Conservation (phyloP, 2,888 invertebrate species). For the Harpalus rufipes region DNA sequence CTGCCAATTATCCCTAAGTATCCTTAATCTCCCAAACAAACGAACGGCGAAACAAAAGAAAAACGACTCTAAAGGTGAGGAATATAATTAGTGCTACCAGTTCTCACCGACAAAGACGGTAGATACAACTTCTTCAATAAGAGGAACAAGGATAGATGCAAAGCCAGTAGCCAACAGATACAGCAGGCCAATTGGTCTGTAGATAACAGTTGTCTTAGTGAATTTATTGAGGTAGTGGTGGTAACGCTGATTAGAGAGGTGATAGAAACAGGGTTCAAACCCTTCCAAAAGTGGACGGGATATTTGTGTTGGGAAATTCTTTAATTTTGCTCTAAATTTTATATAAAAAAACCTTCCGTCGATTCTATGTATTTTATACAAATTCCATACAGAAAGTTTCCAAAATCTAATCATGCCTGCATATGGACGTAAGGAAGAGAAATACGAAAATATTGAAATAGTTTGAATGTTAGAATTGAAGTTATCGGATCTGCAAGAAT, state of each 20-base stretch:
- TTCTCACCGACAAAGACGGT: constrained; percentile 1
- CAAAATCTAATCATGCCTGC: no score
- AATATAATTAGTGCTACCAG: constrained; percentile 44
- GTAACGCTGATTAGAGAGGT: not conserved
- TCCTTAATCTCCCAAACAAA: constrained; percentile 20
- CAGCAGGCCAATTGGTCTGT: constrained; percentile 45
- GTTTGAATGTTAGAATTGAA: no score
- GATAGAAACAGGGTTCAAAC: not conserved
- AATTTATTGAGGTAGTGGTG: constrained; percentile 1
- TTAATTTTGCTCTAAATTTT: not conserved
- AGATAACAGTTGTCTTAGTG: constrained; percentile 48
- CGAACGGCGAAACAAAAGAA: constrained; percentile 2
- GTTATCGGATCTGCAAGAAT: no score
- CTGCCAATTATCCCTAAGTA: not conserved
- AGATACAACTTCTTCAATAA: not conserved
- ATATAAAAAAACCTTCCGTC: not conserved
- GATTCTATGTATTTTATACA: no score
- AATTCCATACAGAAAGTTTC: no score
- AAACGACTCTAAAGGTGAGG: constrained; percentile 38
- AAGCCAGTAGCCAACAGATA: constrained; percentile 39
- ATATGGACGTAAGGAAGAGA: no score
- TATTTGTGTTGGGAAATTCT: not conserved
- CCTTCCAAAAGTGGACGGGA: no score
- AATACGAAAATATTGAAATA: no score
- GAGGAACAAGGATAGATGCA: not conserved